phyloP scores from a whole-genome alignment of 2,888 invertebrate species.

The Lasiommata megera region DNA sequence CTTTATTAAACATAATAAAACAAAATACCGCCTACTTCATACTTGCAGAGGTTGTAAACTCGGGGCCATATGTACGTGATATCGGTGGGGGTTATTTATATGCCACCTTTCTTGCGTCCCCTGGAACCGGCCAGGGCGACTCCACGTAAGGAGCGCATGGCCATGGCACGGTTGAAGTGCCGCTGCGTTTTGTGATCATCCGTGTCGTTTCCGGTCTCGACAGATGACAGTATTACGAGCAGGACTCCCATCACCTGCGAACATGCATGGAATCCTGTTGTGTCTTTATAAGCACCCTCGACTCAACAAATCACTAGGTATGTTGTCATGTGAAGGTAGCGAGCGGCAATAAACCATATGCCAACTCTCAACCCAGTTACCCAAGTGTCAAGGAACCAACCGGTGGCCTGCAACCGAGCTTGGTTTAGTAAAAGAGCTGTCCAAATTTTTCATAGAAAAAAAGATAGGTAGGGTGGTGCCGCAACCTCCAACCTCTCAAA shows the following conservation, averaged over 20 bases:
- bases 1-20: neutral
- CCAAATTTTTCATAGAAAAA: no score
- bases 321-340: no score
- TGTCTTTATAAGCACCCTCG: no score
- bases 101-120: slow-evolving; percentile 69
- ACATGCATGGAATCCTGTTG: no score
- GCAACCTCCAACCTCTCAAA: no score
- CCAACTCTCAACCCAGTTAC: no score
- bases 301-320: no score
- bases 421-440: no score
- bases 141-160: slow-evolving; percentile 90
- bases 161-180: slow-evolving; percentile 94
- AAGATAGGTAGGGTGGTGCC: no score
- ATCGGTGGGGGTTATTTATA: slow-evolving; percentile 46
- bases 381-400: no score
- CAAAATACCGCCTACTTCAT: neutral
- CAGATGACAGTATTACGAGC: slow-evolving; percentile 89
- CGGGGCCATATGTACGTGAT: slow-evolving; percentile 29
- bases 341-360: no score
- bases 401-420: no score
- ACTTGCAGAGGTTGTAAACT: slow-evolving; percentile 33
- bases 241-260: slow-evolving; percentile 89
- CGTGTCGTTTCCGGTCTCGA: slow-evolving; percentile 78
- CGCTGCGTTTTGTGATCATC: slow-evolving; percentile 87
- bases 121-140: slow-evolving; percentile 64